Evolutionary conservation across 2,888 invertebrate genomes (phyloP).

Genomic region (Germaria angustata): DNA sequence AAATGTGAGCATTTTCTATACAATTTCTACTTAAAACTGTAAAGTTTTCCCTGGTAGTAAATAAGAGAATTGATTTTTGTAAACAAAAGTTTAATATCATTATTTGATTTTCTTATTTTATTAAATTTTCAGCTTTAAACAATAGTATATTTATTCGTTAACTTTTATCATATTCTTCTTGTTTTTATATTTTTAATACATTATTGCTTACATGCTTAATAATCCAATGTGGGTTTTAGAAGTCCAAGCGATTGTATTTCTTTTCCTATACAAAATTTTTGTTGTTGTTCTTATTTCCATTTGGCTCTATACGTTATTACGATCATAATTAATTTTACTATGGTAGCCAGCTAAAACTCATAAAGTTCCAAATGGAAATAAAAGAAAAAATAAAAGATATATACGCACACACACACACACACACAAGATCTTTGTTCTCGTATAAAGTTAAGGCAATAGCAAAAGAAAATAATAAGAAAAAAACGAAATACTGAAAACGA

Average conservation of each 20-base stretch:
- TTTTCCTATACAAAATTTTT: slow-evolving; percentile 13
- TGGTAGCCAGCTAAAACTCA: slow-evolving; percentile 71
- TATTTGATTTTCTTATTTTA: slow-evolving; percentile 2
- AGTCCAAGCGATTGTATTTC: slow-evolving; percentile 42
- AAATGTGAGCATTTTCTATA: neutral
- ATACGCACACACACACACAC: slow-evolving; percentile 27
- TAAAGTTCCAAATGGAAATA: slow-evolving; percentile 67
- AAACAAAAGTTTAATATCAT: neutral
- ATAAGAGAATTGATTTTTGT: neutral
- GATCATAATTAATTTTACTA: slow-evolving; percentile 73
- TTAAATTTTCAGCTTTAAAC: slow-evolving; percentile 21
- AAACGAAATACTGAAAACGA: slow-evolving; percentile 37
- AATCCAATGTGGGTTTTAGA: slow-evolving; percentile 61
- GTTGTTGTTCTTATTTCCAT: slow-evolving; percentile 31
- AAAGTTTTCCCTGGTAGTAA: neutral
- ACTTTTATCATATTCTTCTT: slow-evolving; percentile 28
- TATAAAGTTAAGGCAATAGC: slow-evolving; percentile 35
- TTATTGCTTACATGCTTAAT: slow-evolving; percentile 17
- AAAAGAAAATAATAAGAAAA: slow-evolving; percentile 34
- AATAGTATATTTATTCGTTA: slow-evolving; percentile 32
- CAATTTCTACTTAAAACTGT: neutral
- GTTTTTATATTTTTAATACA: neutral
- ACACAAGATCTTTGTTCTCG: slow-evolving; percentile 46
- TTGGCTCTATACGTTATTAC: slow-evolving; percentile 66
- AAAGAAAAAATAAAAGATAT: slow-evolving; percentile 14